Evolutionary conservation across 2,888 invertebrate species (phyloP), one percentile per base, ranked within the genome.

Genomic region (Aspidapion aeneum): DNA sequence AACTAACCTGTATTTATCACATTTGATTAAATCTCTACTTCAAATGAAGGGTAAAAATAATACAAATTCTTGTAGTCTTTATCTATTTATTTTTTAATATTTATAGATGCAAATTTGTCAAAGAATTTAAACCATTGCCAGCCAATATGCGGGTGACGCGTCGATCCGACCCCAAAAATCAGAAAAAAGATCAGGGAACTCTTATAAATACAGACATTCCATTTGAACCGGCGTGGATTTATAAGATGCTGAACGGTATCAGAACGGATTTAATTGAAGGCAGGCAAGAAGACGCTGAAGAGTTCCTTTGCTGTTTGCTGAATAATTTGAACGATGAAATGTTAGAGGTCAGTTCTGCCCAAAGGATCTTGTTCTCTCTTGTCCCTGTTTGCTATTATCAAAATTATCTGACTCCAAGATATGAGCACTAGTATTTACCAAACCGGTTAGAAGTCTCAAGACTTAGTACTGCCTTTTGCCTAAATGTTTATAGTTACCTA

Each of bases 291-390:
- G 98, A 98, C 81, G 98, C 98, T 0, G 98, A 98, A 79, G 98
- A 98, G 78, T 97, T 98, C 81, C 85, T 98, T 1, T 93, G 95
- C 5, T 94, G 93, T 77, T 84, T 98, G 66, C 85, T 98, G 20
- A 98, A 97, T 81, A 93, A 93, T 21, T 86, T 98, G 62, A 96
- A 97, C 76, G 98, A 98, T 79, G 98, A 98, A 83, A 96, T 98
- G 95, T 85, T 94, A 1, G 94, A 95, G 84, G 91, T 93, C 74
- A 76, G 79, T 63, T 64, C 1, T 18, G 16, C 2, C n/a, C 52
- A n/a, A n/a, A n/a, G n/a, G n/a, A n/a, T n/a, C n/a, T n/a, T n/a
- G n/a, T n/a, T n/a, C n/a, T n/a, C n/a, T n/a, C n/a, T n/a, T n/a
- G n/a, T n/a, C n/a, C n/a, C n/a, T n/a, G n/a, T n/a, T n/a, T n/a